phyloP scores from a whole-genome alignment of 2,797 vertebrate species.

The Hemitrygon akajei region DNA sequence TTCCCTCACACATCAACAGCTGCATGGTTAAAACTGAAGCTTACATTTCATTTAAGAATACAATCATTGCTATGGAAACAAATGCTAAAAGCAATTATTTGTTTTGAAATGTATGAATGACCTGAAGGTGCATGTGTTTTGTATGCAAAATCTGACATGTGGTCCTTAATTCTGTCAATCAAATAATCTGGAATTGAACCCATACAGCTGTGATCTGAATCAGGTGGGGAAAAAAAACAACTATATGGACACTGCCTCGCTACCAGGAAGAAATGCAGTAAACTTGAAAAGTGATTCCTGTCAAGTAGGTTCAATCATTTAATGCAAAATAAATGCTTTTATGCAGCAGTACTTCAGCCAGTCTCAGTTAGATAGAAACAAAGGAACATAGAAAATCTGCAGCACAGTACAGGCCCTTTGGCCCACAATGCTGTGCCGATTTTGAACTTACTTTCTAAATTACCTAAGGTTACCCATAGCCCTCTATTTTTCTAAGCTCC shows the following conservation, averaged over 20 bases:
- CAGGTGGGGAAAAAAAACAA: no score
- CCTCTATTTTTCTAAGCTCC: no score
- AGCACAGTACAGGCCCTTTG: no score
- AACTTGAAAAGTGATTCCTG: neutral
- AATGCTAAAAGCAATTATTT: neutral
- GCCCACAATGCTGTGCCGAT: no score
- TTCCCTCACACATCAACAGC: neutral
- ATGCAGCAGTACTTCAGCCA: neutral
- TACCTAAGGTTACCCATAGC: no score
- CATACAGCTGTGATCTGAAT: neutral
- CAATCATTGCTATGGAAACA: neutral
- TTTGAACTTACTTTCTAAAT: no score
- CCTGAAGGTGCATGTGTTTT: neutral
- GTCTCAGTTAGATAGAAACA: neutral
- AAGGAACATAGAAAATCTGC: no score
- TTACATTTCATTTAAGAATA: neutral
- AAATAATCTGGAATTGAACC: neutral
- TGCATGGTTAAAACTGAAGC: neutral
- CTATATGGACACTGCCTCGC: neutral
- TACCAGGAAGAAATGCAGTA: neutral
- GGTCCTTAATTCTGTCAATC: neutral
- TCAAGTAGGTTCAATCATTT: neutral
- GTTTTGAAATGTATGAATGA: neutral
- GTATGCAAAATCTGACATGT: neutral
- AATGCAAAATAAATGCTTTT: neutral